A percentile compares a stretch with the other conserved stretches of the same genome.
These are phyloP conservation scores for Poecile atricapillus DNA, from an alignment of 2,113 vertebrate species.

Conservation along the genomic window DNA sequence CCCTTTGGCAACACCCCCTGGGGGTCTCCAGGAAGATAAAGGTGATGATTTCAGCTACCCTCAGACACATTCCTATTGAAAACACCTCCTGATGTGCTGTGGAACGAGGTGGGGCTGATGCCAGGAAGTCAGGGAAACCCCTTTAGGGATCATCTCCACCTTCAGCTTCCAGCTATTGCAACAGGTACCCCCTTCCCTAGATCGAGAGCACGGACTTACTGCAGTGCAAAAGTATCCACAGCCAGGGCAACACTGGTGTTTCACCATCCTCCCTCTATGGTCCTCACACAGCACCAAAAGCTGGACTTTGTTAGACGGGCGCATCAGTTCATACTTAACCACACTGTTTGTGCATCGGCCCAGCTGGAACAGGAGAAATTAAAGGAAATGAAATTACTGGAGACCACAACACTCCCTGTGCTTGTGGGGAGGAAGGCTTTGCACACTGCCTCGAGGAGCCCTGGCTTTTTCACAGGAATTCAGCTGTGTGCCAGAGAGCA, in stretches of 20 bases:
- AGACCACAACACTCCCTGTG: conserved; percentile 44
- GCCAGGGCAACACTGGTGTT: conserved; percentile 97
- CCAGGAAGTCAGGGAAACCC: conserved; percentile 49
- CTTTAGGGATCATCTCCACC: conserved; percentile 42
- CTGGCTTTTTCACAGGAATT: conserved; percentile 24
- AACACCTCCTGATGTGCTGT: conserved; percentile 54
- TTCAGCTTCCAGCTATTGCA: conserved; percentile 39
- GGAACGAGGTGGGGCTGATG: conserved; percentile 46
- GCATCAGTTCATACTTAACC: conserved; percentile 95
- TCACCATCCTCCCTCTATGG: conserved; percentile 94
- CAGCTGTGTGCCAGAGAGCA: conserved; percentile 21
- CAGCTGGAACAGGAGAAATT: conserved; percentile 76
- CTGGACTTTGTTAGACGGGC: conserved; percentile 90
- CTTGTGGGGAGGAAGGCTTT: conserved; percentile 15
- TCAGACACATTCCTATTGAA: conserved; percentile 17
- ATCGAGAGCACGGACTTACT: conserved; percentile 76
- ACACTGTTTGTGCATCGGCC: conserved; percentile 86
- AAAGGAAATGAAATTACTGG: conserved; percentile 58
- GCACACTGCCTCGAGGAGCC: background rate
- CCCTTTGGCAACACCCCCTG: background rate
- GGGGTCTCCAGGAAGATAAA: background rate
- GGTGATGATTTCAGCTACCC: background rate
- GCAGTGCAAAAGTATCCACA: conserved; percentile 93
- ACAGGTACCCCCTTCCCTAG: conserved; percentile 40
- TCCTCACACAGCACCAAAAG: conserved; percentile 94